phyloP scores from a whole-genome alignment of 2,113 vertebrate genomes.

The Rhinoptilus africanus region DNA sequence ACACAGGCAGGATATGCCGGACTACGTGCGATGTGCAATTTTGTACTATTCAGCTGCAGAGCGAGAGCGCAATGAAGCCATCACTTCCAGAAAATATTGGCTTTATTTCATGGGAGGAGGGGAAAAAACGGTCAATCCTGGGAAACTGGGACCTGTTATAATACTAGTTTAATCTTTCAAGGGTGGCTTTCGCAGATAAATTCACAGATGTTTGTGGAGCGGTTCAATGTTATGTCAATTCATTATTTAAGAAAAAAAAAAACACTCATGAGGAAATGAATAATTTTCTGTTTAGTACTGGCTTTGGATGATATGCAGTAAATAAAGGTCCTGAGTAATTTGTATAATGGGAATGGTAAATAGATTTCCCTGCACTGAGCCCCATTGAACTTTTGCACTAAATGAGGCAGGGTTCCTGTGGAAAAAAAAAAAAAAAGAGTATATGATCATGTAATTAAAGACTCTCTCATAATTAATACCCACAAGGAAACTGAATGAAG shows the following conservation, averaged over 20 bases:
- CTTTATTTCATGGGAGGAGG: not conserved
- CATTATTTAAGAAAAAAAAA: not conserved
- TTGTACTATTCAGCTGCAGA: not conserved
- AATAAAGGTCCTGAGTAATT: constrained; percentile 19
- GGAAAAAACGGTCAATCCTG: not conserved
- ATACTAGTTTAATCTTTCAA: not conserved
- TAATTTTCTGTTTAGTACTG: constrained; percentile 5
- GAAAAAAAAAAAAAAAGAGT: not conserved
- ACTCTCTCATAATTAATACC: not conserved
- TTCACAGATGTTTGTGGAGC: not conserved
- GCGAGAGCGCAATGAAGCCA: not conserved
- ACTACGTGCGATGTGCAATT: not conserved
- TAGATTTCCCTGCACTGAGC: not conserved
- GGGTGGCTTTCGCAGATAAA: not conserved
- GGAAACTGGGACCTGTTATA: not conserved
- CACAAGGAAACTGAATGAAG: not conserved
- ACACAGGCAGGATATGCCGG: fast-evolving
- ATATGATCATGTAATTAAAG: not conserved
- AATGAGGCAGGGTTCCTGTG: not conserved
- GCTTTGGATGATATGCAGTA: not conserved
- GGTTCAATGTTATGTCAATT: not conserved
- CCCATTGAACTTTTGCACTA: not conserved
- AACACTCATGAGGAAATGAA: not conserved
- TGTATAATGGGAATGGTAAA: constrained; percentile 9
- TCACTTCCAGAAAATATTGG: not conserved